Base-by-base conservation (phyloP, 2,797 vertebrate species). In the Poecilia velifera region DNA sequence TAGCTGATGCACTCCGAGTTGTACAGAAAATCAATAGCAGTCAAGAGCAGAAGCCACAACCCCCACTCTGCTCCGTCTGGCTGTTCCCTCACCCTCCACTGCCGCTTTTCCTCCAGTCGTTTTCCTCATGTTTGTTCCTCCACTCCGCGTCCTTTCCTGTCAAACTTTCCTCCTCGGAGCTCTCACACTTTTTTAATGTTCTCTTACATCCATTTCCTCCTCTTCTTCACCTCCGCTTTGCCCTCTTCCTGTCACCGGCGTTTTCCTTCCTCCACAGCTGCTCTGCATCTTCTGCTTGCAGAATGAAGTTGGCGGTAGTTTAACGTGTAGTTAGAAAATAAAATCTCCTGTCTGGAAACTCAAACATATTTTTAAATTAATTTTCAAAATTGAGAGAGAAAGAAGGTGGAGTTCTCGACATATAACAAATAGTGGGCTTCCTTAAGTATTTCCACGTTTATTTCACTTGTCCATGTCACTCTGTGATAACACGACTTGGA, bases 21-120 rank as follows among this genome's bases (percentile, higher is more conserved):
- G 93, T 93, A 88, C 92, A 94, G 94, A 94, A 95, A 96, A 96
- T 96, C 96, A 93, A 96, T 96, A 95, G 82, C 89, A 91, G 94
- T 92, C 91, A 92, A 94, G 92, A 94, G 89, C 93, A 90, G 90
- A 94, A 94, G 92, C 92, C 92, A 91, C 92, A 92, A 88, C 92
- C 94, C 91, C 91, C 89, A 87, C 86, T 88, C 82, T 73, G 18
- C 85, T 83, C 80, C 45, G 55, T 77, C 79, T 77, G 72, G 62
- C 68, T 82, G 47, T 78, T 83, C 81, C 55, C 80, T 82, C 81
- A 41, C 84, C 78, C 75, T 76, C 79, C 28, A 47, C 47, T 71
- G 80, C 80, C 4, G 77, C 34, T 64, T 36, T 62, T 71, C 68
- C 78, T 72, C 71, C 74, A 82, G 45, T 81, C 72, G 8, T 71